A percentile compares a stretch with the other conserved stretches of the same genome.
Evolutionary conservation across 2,113 vertebrate species (phyloP).

Genomic region (Felis chaus): DNA sequence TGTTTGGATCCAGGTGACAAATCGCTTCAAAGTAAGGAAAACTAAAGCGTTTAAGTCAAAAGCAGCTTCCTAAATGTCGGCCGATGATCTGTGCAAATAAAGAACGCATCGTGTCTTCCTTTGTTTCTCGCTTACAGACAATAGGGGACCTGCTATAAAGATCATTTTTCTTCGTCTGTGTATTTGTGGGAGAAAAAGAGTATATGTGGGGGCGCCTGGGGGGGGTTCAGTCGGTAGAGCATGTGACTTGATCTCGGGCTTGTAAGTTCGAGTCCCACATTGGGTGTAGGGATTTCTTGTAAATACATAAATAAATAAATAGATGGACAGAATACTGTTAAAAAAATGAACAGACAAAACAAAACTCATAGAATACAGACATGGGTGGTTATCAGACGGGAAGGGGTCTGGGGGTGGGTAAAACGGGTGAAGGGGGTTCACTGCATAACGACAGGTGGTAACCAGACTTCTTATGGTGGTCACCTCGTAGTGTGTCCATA

Average conservation of each 20-base stretch:
- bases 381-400: no score
- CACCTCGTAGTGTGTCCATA: no score
- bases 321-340: no score
- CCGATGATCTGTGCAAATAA: not conserved
- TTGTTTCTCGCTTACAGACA: not conserved
- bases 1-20: not conserved
- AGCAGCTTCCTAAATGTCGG: not conserved
- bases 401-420: no score
- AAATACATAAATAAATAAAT: not conserved
- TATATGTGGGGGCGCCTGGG: not conserved
- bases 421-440: no score
- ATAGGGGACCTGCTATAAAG: not conserved
- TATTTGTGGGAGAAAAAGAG: not conserved
- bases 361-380: no score
- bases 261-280: not conserved
- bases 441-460: no score
- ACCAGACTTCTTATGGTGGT: no score
- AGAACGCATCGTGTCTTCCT: not conserved
- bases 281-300: not conserved
- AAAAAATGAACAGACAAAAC: no score
- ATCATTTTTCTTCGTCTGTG: not conserved
- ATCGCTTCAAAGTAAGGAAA: not conserved
- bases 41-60: not conserved
- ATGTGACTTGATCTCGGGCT: not conserved
- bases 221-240: not conserved